Base-by-base conservation (phyloP, 37 sponge, comb jelly and placozoan species). In the Chondrilla cf. caribensis region DNA sequence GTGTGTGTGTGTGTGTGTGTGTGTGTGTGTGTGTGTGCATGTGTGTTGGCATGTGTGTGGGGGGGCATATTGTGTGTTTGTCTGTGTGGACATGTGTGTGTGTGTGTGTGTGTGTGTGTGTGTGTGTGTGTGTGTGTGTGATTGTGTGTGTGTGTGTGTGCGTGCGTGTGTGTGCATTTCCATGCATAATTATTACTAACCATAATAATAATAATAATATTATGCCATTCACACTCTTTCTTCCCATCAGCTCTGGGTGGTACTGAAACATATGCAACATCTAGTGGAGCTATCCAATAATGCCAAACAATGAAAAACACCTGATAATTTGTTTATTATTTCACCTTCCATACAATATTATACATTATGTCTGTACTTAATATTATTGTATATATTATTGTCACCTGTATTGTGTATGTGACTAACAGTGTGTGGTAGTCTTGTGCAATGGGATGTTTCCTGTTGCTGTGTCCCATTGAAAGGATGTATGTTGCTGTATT, bases 191-290 rank as follows among this genome's bases (percentile, higher is more conserved):
- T 64, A 7, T 31, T 31, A 18, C 6, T 64, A 55, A 8, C 6
- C 8, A 41, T 77, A 54, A 54, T n/a, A 21, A 17, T 5, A 17
- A 24, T 40, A 22, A 21, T 21, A 47, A 17, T 41, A 14, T 6
- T 38, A 18, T 43, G 21, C 2, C 33, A 4, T 58, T 79, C 60
- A 11, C 38, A 58, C 80, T 43, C 60, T 21, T 35, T 14, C 37
- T 58, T 15, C 62, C 60, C 51, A 47, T 47, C 51, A 70, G 90
- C 41, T 89, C 3, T 89, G 90, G 90, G 71, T 70, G 11, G 76
- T 89, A 21, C 70, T 60, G 79, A 79, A 78, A 31, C 90, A 89
- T 47, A 40, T 82, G 2, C 41, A 59, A 9, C 83, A 85, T 3
- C 78, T 89, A 1, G 60, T 83, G 26, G 7, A 70, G 29, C 0